A percentile compares a stretch with the other conserved stretches of the same genome.
These are phyloP conservation scores for Spermophilus dauricus DNA, from an alignment of 2,113 vertebrate species.

Conservation along the genomic window DNA sequence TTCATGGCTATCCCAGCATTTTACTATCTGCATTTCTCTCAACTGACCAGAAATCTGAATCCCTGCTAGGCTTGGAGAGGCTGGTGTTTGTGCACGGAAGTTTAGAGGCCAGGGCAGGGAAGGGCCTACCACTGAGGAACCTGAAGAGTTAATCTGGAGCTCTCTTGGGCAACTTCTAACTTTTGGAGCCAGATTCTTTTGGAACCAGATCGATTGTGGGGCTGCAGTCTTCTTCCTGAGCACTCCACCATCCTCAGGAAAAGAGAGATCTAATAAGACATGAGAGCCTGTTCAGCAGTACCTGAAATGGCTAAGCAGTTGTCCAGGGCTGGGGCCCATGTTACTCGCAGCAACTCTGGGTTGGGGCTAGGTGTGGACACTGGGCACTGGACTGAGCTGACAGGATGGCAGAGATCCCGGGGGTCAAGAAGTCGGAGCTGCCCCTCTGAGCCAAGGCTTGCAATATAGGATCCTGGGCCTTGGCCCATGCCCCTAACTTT, in stretches of 20 bases:
- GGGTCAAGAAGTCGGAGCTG: slow-evolving; percentile 88
- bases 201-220: background rate
- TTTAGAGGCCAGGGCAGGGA: background rate
- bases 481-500: slow-evolving; percentile 65
- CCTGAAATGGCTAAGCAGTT: slow-evolving; percentile 92
- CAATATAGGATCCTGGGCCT: slow-evolving; percentile 78
- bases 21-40: background rate
- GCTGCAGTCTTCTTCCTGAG: background rate
- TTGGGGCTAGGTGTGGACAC: slow-evolving; percentile 38
- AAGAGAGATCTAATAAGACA: background rate
- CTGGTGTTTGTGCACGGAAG: background rate
- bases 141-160: background rate
- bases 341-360: slow-evolving; percentile 86
- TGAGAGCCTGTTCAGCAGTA: slow-evolving; percentile 70
- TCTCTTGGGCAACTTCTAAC: background rate
- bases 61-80: background rate
- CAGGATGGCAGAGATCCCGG: slow-evolving; percentile 80
- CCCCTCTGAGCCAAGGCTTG: slow-evolving; percentile 88
- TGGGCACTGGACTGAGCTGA: slow-evolving; percentile 85
- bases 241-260: background rate
- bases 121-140: background rate
- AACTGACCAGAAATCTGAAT: background rate
- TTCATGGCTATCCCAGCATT: background rate
- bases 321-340: slow-evolving; percentile 92
- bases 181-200: background rate